Conservation (phyloP, 2,888 invertebrate species). For the Acanthoscelides obtectus region DNA sequence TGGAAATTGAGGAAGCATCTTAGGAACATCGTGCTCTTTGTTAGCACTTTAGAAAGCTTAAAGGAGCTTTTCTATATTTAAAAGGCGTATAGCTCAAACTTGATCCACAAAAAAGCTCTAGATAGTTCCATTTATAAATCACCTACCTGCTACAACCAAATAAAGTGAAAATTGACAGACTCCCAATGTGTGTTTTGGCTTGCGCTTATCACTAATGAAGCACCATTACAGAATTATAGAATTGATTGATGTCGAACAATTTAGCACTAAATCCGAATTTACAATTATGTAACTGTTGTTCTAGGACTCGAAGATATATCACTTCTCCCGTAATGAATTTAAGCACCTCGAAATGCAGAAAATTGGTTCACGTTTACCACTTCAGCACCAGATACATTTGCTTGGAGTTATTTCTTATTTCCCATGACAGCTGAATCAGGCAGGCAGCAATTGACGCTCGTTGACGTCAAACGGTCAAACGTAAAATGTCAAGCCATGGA, state of each 20-base stretch:
- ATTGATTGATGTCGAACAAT: background rate
- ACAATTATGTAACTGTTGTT: background rate
- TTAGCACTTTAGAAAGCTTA: background rate
- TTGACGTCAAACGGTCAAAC: background rate
- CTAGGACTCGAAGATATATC: background rate
- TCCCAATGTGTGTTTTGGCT: background rate
- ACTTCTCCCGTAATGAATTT: background rate
- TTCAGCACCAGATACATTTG: background rate
- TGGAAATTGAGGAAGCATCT: background rate
- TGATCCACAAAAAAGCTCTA: background rate
- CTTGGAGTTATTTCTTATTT: background rate
- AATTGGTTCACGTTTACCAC: background rate
- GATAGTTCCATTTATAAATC: background rate
- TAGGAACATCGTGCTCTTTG: background rate
- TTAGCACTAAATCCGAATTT: background rate
- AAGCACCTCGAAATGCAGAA: background rate
- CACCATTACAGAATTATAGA: background rate
- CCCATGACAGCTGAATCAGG: background rate
- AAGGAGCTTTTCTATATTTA: background rate
- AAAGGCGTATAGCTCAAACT: background rate
- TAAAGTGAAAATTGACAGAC: background rate
- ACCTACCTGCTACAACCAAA: background rate
- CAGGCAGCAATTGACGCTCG: background rate
- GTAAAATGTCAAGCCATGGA: background rate
- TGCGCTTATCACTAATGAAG: background rate